Conservation (phyloP, 2,888 invertebrate genomes). For the Stenodera caucasica region DNA sequence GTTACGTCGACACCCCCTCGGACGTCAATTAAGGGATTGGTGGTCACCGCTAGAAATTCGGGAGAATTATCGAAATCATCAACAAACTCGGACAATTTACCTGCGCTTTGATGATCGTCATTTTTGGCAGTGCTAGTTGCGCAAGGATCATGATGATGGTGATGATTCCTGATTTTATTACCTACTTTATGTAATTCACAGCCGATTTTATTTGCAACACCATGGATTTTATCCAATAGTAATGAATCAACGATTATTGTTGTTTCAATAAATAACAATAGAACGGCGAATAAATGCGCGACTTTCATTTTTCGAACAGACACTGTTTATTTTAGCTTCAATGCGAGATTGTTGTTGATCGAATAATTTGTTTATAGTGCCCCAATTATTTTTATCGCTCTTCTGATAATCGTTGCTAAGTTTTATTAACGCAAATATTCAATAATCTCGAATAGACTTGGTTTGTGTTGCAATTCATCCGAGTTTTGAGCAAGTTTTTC, state of each 20-base stretch:
- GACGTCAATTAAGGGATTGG: background rate
- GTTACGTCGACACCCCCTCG: too few species aligned
- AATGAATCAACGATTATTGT: background rate
- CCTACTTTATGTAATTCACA: conserved; percentile 14
- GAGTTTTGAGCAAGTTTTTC: conserved; percentile 9
- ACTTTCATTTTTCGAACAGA: background rate
- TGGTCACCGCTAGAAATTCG: too few species aligned
- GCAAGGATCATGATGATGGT: background rate
- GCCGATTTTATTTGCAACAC: background rate
- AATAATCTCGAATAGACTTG: conserved; percentile 8
- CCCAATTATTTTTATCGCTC: background rate
- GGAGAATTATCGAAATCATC: too few species aligned
- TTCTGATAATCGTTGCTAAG: background rate
- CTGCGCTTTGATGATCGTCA: background rate
- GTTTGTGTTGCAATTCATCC: conserved; percentile 2
- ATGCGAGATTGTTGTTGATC: background rate
- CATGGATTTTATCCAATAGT: background rate
- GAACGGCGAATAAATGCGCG: background rate
- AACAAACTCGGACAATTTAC: too few species aligned
- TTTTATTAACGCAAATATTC: conserved; percentile 7
- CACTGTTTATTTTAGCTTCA: background rate
- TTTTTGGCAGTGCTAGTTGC: background rate
- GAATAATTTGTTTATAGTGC: background rate
- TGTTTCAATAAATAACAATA: background rate
- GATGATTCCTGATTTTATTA: conserved; percentile 9